phyloP scores from a whole-genome alignment of 2,797 vertebrate genomes.

The Cichlasoma orientale region DNA sequence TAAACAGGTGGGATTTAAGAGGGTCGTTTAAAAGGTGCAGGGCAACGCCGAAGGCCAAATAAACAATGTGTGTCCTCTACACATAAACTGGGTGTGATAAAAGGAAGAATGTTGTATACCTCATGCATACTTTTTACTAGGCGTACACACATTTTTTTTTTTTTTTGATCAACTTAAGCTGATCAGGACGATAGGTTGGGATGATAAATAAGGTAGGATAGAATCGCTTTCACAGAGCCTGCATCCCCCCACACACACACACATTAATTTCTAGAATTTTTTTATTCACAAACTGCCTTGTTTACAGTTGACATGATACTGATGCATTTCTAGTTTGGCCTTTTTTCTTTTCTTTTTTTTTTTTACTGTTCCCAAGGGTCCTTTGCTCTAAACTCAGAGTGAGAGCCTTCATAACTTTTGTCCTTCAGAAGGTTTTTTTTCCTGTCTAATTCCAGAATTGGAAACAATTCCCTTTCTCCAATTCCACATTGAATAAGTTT shows the following conservation, averaged over 20 bases:
- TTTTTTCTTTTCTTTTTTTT: too few species aligned
- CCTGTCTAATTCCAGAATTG: too few species aligned
- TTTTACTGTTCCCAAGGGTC: too few species aligned
- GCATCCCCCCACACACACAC: not conserved
- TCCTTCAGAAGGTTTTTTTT: not conserved
- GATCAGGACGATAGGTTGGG: not conserved
- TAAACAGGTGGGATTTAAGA: conserved; percentile 75
- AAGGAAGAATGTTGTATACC: too few species aligned
- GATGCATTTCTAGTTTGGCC: too few species aligned
- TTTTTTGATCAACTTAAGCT: not conserved
- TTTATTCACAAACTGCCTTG: not conserved
- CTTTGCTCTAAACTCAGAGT: too few species aligned
- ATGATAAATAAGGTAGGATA: not conserved
- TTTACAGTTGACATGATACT: not conserved
- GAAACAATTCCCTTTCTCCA: rapidly evolving
- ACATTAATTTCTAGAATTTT: too few species aligned
- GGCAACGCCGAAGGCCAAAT: conserved; percentile 9
- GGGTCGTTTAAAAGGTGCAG: conserved; percentile 50
- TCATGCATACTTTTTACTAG: not conserved
- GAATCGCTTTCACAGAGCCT: not conserved
- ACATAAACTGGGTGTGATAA: too few species aligned
- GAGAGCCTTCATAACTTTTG: not conserved
- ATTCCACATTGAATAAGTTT: not conserved
- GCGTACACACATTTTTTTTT: not conserved
- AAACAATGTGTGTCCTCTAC: not conserved